Conservation (phyloP, 2,113 vertebrate genomes). For the Emberiza fucata region DNA sequence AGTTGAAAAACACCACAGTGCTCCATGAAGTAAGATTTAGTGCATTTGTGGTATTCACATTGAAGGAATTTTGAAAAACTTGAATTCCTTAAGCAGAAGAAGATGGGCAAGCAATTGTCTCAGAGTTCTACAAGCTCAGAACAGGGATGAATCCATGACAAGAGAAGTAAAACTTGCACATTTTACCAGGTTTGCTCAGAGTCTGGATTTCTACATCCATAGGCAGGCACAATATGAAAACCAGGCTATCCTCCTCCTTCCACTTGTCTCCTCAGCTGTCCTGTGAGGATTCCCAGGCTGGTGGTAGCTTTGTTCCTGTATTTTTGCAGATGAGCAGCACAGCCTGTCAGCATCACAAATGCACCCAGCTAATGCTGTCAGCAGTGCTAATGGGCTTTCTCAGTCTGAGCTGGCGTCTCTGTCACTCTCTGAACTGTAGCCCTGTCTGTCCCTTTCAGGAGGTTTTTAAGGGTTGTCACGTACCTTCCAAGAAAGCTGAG, state of each 20-base stretch:
- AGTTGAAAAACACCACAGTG: not conserved
- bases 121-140: not conserved
- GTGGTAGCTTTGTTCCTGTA: not conserved
- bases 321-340: not conserved
- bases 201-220: not conserved
- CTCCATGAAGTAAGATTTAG: not conserved
- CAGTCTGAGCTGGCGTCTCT: not conserved
- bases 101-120: not conserved
- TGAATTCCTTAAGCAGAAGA: not conserved
- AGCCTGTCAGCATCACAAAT: not conserved
- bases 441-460: not conserved
- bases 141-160: not conserved
- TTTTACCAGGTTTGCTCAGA: not conserved
- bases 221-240: not conserved
- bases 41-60: not conserved
- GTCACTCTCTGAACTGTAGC: not conserved
- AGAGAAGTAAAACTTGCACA: not conserved
- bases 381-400: constrained; percentile 2
- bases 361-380: not conserved
- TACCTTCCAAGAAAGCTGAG: not conserved
- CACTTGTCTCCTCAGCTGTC: not conserved
- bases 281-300: not conserved
- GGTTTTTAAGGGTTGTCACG: not conserved
- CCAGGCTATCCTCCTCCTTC: not conserved
- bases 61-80: not conserved